A percentile compares a stretch with the other conserved stretches of the same genome.
Evolutionary conservation across 2,888 invertebrate species (phyloP).

Genomic region (Acanthosoma haemorrhoidale): DNA sequence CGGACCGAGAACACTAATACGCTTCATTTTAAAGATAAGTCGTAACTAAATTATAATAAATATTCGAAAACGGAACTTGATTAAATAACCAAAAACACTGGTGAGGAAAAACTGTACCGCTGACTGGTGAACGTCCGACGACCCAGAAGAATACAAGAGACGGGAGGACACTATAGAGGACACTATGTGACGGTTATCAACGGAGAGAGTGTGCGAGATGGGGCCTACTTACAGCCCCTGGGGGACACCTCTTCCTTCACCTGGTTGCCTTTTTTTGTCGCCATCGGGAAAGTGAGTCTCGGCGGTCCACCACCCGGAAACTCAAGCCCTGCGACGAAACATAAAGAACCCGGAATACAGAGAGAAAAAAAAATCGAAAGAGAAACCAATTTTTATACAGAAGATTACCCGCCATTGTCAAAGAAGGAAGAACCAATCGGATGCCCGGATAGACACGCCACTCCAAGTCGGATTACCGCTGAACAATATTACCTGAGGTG

Average conservation of each 20-base stretch:
- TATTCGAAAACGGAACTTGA: too few species aligned
- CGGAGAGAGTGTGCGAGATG: conserved; percentile 26
- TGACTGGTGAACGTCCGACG: neutral
- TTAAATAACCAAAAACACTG: too few species aligned
- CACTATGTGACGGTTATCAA: conserved; percentile 11
- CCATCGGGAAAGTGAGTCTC: neutral
- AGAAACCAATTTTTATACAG: neutral
- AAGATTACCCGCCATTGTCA: conserved; percentile 2
- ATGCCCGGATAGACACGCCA: neutral
- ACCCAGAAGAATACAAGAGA: conserved; percentile 4
- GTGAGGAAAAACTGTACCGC: too few species aligned
- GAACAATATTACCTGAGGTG: neutral
- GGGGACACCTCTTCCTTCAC: conserved; percentile 4
- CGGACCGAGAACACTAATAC: too few species aligned
- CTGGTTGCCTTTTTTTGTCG: conserved; percentile 7
- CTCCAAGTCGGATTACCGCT: neutral
- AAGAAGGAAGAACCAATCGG: conserved; percentile 1
- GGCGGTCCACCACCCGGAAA: neutral
- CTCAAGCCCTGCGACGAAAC: neutral
- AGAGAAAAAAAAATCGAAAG: too few species aligned
- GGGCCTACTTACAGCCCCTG: conserved; percentile 12
- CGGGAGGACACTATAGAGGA: neutral
- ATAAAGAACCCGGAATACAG: neutral
- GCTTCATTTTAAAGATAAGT: too few species aligned
- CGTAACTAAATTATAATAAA: too few species aligned